Base-by-base conservation (phyloP, 2,888 invertebrate species). In the Perithous albicinctus region DNA sequence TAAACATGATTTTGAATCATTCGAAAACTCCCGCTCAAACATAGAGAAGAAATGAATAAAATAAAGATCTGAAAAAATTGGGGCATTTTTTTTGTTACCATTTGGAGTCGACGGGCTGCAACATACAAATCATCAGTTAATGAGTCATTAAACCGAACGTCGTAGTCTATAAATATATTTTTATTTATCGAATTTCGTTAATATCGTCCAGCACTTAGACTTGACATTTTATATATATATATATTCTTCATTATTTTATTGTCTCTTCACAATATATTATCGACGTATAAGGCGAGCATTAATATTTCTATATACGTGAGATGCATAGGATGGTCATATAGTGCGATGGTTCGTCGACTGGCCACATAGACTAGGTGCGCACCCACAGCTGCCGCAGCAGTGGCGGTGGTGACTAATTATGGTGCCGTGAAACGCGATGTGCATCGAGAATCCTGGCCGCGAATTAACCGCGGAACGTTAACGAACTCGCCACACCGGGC, bases 381-480 rank as follows among this genome's bases (percentile, higher is more conserved):
- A 38, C 56, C 41, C 29, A 7, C 56, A 26, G 56, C 29, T 32
- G 38, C 38, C 10, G 20, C 61, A 41, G 41, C 41, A 41, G 63
- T 18, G 10, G 23, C 59, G 20, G 63, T 35, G 66, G 63, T 70
- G 77, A 70, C 79, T 73, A 80, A 81, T 81, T 76, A 81, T 75
- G 80, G 69, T 78, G 41, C 63, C 70, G 72, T 75, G 75, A 82
- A 70, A 78, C 61, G 64, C 73, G 41, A n/a, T n/a, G 75, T 38
- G 73, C 70, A 70, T 78, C 66, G 74, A 79, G 82, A 79, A 78
- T 69, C 63, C 74, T 29, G 66, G 69, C 80, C 81, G 74, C 84
- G 81, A 83, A 84, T 85, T 84, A 83, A 85, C 85, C 85, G 77
- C 83, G 78, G n/a, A 67, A 63, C 76, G 73, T 79, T 79, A 83